Base-by-base conservation (phyloP, 2,797 vertebrate genomes). In the Chaetodon trifasciatus region DNA sequence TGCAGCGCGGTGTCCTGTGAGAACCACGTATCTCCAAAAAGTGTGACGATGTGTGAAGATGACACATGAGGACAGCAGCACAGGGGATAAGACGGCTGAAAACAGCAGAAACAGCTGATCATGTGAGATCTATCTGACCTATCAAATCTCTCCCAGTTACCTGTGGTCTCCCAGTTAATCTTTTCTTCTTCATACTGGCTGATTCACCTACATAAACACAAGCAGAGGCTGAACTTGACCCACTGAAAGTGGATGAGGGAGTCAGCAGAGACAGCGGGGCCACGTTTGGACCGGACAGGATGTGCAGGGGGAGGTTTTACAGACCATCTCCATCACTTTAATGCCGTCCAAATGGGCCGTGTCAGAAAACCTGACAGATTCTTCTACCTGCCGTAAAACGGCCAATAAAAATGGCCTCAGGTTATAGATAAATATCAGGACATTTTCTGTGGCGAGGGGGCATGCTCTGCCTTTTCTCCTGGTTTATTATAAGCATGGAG, bases 401-500 rank as follows among this genome's bases (percentile, higher is more conserved):
- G 2, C 52, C 71, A 56, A 32, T 52, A 46, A 70, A 71, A 47
- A 37, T 7, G 46, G 8, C 57, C 46, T 53, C 23, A 17, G 64
- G 37, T 69, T 58, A 50, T 6, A 69, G 15, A 70, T 76, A 39
- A 71, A 66, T 37, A 73, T 69, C 70, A 35, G 39, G 23, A 57
- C 9, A 2, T 57, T 40, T 24, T 50, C 21, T 23, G 40, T 12
- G 28, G 24, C 2, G 16, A 42, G 32, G 23, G 15, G 24, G 24
- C 23, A 23, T 0, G n/a, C 6, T n/a, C 2, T 0, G 35, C 7
- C 47, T n/a, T 17, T 37, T 28, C 49, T 39, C 15, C 40, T 23
- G 56, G 47, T 79, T 79, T 79, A 74, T 74, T 74, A 15, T 46
- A 21, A 67, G 46, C 37, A 66, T 2, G 6, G 64, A 40, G n/a